Conservation (phyloP, 2,113 vertebrate genomes). For the Petrocephalus microphthalmus region DNA sequence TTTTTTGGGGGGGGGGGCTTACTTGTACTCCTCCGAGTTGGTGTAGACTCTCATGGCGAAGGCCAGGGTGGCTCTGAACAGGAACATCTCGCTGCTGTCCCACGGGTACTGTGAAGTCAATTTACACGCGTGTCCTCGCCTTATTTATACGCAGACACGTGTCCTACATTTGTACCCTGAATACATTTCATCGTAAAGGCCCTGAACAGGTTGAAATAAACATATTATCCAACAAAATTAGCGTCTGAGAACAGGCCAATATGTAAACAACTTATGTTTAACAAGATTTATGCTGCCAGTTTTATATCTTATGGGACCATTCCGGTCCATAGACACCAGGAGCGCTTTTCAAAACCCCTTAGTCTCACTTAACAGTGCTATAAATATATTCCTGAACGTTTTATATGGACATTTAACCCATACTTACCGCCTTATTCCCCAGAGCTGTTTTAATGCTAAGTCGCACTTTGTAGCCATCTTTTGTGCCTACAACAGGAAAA, state of each 20-base stretch:
- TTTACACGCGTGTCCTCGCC: neutral
- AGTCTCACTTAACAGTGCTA: neutral
- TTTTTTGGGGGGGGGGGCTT: constrained; percentile 46
- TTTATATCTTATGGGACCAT: neutral
- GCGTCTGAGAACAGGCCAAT: neutral
- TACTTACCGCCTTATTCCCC: constrained; percentile 79
- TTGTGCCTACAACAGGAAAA: constrained; percentile 40
- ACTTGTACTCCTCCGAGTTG: constrained; percentile 61
- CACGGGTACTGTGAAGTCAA: constrained; percentile 75
- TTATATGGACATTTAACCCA: neutral
- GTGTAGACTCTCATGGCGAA: constrained; percentile 75
- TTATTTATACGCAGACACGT: neutral
- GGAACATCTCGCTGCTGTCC: constrained; percentile 78
- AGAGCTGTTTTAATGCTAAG: constrained; percentile 82
- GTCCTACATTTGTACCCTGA: neutral
- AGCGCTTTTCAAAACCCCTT: neutral
- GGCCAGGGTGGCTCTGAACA: constrained; percentile 82
- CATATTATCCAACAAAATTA: neutral
- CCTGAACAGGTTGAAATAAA: neutral
- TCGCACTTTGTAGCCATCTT: constrained; percentile 78
- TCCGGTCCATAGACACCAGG: neutral
- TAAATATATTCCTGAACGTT: neutral
- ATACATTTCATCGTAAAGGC: neutral
- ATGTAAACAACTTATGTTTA: neutral
- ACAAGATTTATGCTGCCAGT: neutral